These are phyloP conservation scores for Cataglyphis albicans DNA, from an alignment of 2,888 invertebrate genomes.

Conservation along the genomic window DNA sequence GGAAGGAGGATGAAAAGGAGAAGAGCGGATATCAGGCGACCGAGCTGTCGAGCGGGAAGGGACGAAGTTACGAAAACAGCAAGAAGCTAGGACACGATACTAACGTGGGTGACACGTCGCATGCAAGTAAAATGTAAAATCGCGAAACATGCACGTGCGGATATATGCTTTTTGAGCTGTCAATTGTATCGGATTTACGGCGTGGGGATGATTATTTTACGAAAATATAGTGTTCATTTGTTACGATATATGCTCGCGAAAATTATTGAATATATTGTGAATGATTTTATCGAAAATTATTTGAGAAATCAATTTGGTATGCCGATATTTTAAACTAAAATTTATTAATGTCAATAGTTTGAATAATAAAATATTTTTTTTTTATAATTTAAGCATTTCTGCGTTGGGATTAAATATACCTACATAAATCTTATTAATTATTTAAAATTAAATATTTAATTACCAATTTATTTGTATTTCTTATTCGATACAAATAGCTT, in stretches of 20 bases:
- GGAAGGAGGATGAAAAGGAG: constrained; percentile 11
- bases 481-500: not conserved
- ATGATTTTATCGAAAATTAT: not conserved
- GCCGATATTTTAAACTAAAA: not conserved
- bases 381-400: not conserved
- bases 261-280: not conserved
- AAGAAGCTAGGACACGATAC: constrained; percentile 29
- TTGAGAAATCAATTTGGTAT: not conserved
- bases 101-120: not conserved
- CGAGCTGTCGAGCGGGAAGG: not conserved
- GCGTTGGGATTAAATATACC: not conserved
- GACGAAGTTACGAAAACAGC: constrained; percentile 9
- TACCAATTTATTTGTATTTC: not conserved
- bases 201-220: not conserved
- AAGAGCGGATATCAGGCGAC: constrained; percentile 35
- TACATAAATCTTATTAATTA: not conserved
- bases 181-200: not conserved
- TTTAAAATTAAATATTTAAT: constrained; percentile 1
- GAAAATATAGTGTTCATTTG: not conserved
- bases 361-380: not conserved
- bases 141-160: not conserved
- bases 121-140: constrained; percentile 19
- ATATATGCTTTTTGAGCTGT: not conserved
- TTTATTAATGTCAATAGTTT: not conserved
- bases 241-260: not conserved